Conservation (phyloP, 2,888 invertebrate genomes). For the Drosophila paramelanica region DNA sequence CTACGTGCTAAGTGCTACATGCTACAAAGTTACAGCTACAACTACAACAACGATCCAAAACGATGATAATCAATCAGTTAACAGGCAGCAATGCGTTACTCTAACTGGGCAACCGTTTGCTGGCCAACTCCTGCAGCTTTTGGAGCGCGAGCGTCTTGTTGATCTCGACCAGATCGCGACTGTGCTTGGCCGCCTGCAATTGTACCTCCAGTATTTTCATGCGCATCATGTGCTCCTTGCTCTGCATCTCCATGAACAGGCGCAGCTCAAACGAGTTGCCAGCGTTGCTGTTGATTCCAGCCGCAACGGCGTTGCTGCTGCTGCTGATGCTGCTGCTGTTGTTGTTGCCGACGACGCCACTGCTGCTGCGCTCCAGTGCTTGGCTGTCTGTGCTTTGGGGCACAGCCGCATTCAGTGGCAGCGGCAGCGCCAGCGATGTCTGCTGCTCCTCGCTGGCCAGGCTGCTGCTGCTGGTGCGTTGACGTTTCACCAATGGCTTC, state of each 20-base stretch:
- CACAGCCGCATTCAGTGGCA: slow-evolving; percentile 16
- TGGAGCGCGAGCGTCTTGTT: slow-evolving; percentile 88
- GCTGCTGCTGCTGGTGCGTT: slow-evolving; percentile 76
- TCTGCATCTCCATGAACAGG: slow-evolving; percentile 85
- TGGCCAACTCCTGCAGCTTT: slow-evolving; percentile 86
- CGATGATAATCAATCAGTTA: slow-evolving; percentile 31
- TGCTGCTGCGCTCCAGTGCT: slow-evolving; percentile 61
- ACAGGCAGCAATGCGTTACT: slow-evolving; percentile 17
- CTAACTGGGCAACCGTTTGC: slow-evolving; percentile 83
- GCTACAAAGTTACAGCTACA: slow-evolving; percentile 61
- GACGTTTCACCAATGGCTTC: slow-evolving; percentile 73
- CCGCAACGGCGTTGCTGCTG: background rate
- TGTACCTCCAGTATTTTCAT: slow-evolving; percentile 85
- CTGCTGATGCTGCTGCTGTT: slow-evolving; percentile 35
- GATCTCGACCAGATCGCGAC: slow-evolving; percentile 87
- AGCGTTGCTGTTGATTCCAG: slow-evolving; percentile 27
- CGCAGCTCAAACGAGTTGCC: slow-evolving; percentile 76
- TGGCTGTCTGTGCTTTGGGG: slow-evolving; percentile 53
- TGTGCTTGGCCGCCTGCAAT: slow-evolving; percentile 85
- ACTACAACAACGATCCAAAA: slow-evolving; percentile 70
- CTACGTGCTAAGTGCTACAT: slow-evolving; percentile 55
- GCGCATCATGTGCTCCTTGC: slow-evolving; percentile 84
- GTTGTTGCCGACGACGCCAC: slow-evolving; percentile 9
- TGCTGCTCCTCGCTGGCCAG: slow-evolving; percentile 62
- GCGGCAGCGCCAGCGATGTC: slow-evolving; percentile 30